Percentiles rank a stretch among this genome's conserved stretches.
phyloP scores from a whole-genome alignment of 2,113 vertebrate genomes.

The Zosterops hypoxanthus region DNA sequence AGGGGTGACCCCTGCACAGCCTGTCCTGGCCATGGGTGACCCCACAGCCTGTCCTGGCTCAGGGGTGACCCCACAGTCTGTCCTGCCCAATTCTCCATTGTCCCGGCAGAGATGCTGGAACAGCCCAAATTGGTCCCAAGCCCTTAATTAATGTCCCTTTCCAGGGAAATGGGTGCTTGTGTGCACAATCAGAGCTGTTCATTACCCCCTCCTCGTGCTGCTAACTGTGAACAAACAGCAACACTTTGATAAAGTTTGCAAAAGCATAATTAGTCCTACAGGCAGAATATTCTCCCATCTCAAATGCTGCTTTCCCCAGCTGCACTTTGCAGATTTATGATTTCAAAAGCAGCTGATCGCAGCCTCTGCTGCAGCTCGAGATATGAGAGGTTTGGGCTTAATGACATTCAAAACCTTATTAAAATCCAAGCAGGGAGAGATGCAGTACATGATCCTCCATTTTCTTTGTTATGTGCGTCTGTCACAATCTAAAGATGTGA shows the following conservation, averaged over 20 bases:
- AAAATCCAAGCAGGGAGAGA: neutral
- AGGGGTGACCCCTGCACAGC: too few relatives aligned
- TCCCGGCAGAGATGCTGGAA: conserved; percentile 31
- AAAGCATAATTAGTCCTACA: conserved; percentile 72
- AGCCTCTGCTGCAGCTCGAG: neutral
- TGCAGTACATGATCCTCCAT: neutral
- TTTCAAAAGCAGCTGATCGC: conserved; percentile 4
- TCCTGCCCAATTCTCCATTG: neutral
- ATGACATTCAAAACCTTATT: neutral
- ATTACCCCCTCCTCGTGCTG: neutral
- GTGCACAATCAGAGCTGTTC: conserved; percentile 32
- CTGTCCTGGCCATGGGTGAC: neutral
- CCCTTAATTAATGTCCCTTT: conserved; percentile 51
- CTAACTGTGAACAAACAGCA: conserved; percentile 64
- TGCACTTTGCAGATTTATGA: conserved; percentile 51
- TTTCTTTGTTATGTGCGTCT: neutral
- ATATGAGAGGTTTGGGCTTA: neutral
- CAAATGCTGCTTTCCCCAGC: conserved; percentile 63
- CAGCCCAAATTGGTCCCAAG: conserved; percentile 46
- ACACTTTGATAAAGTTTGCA: conserved; percentile 67
- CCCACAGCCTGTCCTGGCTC: too few relatives aligned
- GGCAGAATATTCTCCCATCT: conserved; percentile 68
- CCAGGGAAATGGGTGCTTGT: conserved; percentile 57
- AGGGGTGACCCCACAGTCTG: neutral
- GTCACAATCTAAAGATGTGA: neutral